Base-by-base conservation (phyloP, 2,113 vertebrate genomes). In the Pangasianodon gigas region DNA sequence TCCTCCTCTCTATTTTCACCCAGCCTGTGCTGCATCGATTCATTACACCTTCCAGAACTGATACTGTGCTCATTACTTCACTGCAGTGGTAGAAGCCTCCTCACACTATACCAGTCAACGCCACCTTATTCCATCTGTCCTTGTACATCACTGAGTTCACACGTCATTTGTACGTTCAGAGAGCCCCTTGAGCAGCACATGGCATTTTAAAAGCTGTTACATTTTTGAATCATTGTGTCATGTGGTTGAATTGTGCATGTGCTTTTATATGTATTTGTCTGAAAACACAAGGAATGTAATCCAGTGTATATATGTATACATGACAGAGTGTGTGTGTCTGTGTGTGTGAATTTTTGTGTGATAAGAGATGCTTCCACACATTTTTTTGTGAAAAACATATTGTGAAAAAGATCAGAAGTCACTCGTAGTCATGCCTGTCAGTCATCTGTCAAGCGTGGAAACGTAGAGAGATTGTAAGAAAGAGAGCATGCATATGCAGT, bases 341-440 rank as follows among this genome's bases (percentile, higher is more conserved):
- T n/a, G 46, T 37, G 32, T 74, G 32, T 56, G n/a, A 87, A 60
- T 84, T 46, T 69, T 71, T 77, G n/a, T 77, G 16, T 67, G n/a
- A 46, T 52, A 8, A 32, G 24, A 81, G 2, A 10, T 75, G 71
- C 71, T 75, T 71, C 32, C 4, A 16, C 13, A 29, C 24, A 1
- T 37, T 77, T 29, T 46, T 82, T 77, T 82, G 14, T 81, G 29
- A 71, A 85, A 88, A 52, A 52, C 37, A 75, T 67, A 46, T 8
- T 13, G 74, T 46, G 21, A 74, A 74, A 69, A 74, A 74, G 69
- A 65, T 52, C 77, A 83, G 77, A 86, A 86, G 41, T 46, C 74
- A 44, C 41, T 44, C 3, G 88, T 86, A 54, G 88, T 87, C 91
- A 62, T 86, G 81, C 71, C 26, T 86, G 89, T 89, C 85, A 89